Conservation (phyloP, 2,797 vertebrate species). For the Eurystomus glaucurus region DNA sequence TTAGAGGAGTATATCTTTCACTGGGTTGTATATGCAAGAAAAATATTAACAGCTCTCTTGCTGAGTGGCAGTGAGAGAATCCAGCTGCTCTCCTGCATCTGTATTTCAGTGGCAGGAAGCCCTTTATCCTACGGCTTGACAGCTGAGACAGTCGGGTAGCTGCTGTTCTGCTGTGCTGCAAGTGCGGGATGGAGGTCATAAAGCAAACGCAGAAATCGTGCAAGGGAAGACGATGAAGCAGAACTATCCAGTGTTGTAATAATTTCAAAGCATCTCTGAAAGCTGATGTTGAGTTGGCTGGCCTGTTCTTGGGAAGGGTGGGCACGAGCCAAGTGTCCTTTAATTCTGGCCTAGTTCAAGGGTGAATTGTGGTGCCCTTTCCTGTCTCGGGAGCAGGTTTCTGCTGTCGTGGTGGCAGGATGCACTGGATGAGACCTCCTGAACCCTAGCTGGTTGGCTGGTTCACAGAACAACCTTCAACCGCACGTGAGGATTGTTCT, state of each 20-base stretch:
- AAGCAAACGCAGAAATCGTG: neutral
- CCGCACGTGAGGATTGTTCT: neutral
- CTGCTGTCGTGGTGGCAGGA: neutral
- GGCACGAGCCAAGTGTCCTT: neutral
- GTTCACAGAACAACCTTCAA: neutral
- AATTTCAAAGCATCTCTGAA: neutral
- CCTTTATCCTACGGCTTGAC: neutral
- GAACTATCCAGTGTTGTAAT: neutral
- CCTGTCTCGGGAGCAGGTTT: neutral
- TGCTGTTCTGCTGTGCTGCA: neutral
- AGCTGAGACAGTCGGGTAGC: neutral
- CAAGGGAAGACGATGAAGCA: fast-evolving
- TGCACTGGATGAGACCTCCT: neutral
- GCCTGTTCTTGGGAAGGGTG: neutral
- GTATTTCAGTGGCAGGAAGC: neutral
- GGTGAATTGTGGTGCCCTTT: neutral
- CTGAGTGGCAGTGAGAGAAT: neutral
- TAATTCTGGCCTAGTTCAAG: neutral
- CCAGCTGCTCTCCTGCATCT: neutral
- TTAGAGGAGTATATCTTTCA: neutral
- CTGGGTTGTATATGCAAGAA: neutral
- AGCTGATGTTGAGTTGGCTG: neutral
- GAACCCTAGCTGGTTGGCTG: neutral
- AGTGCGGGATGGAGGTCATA: neutral
- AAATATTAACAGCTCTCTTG: neutral